These are phyloP conservation scores for Netelia inedita DNA, from an alignment of 2,888 invertebrate species.

Conservation along the genomic window DNA sequence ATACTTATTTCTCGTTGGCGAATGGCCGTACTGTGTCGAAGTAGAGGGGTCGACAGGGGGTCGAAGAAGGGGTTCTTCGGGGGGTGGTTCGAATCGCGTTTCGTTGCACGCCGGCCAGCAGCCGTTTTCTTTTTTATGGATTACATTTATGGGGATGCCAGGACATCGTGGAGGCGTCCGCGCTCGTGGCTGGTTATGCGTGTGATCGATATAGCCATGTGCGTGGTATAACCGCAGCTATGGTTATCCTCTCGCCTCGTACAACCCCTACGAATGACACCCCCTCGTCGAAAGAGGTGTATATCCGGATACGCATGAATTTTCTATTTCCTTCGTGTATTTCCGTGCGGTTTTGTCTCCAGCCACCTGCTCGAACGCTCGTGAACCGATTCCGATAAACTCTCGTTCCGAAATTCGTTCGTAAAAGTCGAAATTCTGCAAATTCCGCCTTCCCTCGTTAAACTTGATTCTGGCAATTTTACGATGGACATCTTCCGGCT, in stretches of 20 bases:
- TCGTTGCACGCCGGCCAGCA: conserved; percentile 37
- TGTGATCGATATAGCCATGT: conserved; percentile 50
- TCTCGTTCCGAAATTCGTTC: no score
- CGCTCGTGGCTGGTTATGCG: conserved; percentile 30
- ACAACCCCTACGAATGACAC: conserved; percentile 38
- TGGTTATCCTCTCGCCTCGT: conserved; percentile 6
- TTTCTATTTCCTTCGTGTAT: conserved; percentile 53
- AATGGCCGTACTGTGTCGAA: background rate
- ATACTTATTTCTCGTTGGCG: conserved; percentile 39
- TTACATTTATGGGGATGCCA: conserved; percentile 71
- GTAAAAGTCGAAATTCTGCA: no score
- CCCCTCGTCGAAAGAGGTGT: conserved; percentile 27
- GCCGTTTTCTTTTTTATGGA: conserved; percentile 71
- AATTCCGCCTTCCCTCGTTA: no score
- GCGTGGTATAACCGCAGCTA: background rate
- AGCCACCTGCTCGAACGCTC: conserved; percentile 8
- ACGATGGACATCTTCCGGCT: background rate
- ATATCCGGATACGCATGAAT: conserved; percentile 56
- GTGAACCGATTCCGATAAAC: background rate
- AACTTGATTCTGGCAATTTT: background rate
- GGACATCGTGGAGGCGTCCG: conserved; percentile 28
- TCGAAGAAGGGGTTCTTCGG: background rate
- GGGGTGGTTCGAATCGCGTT: conserved; percentile 22
- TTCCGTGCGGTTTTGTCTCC: conserved; percentile 25
- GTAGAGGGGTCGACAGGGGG: background rate